Percentiles rank a stretch among this genome's conserved stretches.
phyloP scores from a whole-genome alignment of 2,113 vertebrate genomes.

The Procavia capensis region DNA sequence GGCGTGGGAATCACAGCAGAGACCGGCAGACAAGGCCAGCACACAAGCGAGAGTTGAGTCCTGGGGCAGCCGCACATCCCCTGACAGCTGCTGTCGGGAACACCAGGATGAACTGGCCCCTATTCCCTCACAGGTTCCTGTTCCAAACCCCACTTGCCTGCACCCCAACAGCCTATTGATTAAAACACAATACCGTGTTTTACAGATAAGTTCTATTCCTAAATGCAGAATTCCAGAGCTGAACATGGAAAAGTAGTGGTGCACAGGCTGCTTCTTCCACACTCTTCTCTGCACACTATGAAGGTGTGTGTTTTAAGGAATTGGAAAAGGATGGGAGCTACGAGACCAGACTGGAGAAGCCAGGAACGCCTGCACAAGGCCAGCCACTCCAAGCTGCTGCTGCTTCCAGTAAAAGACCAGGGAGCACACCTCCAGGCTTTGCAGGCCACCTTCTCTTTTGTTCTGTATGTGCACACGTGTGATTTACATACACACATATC shows the following conservation, averaged over 20 bases:
- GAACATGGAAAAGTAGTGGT: background rate
- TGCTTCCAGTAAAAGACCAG: background rate
- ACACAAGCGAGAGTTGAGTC: accelerated
- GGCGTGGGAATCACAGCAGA: background rate
- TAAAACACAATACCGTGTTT: background rate
- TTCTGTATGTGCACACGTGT: background rate
- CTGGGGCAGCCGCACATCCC: accelerated
- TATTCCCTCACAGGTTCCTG: accelerated
- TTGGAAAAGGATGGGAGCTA: accelerated
- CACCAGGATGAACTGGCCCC: accelerated
- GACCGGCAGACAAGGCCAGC: accelerated
- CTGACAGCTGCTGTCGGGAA: accelerated
- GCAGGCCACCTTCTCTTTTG: background rate
- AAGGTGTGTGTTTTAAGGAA: background rate
- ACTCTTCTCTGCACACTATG: background rate
- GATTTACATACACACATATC: background rate
- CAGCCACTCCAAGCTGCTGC: accelerated
- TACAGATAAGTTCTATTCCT: background rate
- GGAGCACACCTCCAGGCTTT: accelerated
- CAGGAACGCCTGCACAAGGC: accelerated
- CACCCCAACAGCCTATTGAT: background rate
- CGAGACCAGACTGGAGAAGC: background rate
- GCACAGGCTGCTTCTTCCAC: background rate
- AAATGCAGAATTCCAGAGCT: background rate
- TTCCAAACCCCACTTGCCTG: too few species aligned